These are phyloP conservation scores for Myotis yumanensis DNA, from an alignment of 2,113 vertebrate species.

Conservation along the genomic window DNA sequence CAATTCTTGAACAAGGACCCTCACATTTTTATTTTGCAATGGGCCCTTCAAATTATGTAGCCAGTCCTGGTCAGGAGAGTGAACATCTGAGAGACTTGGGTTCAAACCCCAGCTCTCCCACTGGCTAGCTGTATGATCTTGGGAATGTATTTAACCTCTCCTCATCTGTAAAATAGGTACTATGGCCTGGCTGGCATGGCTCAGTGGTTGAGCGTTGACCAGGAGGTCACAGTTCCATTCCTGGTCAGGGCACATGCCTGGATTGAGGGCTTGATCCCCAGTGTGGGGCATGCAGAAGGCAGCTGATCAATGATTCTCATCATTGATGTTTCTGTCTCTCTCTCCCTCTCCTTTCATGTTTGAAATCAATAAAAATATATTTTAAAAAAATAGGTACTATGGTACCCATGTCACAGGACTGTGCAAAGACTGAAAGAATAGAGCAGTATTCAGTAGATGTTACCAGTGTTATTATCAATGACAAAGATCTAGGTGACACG, in stretches of 20 bases:
- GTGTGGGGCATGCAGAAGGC: no score
- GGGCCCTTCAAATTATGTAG: neutral
- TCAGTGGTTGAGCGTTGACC: no score
- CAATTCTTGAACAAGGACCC: neutral
- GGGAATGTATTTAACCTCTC: neutral
- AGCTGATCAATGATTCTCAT: no score
- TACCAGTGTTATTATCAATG: neutral
- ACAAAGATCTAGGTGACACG: conserved; percentile 20
- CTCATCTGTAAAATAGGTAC: neutral
- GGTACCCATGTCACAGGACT: neutral
- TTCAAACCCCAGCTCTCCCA: neutral
- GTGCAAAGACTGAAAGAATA: neutral
- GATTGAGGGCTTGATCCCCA: no score
- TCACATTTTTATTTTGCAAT: neutral
- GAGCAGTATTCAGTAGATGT: neutral
- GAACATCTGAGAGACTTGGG: neutral
- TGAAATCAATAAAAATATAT: no score
- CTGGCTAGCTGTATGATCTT: neutral
- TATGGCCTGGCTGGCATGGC: no score
- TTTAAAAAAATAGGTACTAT: neutral
- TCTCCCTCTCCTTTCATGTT: no score
- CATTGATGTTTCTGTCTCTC: no score
- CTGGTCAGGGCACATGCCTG: no score
- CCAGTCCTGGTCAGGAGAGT: neutral
- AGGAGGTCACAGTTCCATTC: no score